These are phyloP conservation scores for Rhagonycha lutea DNA, from an alignment of 2,888 invertebrate species.

Conservation along the genomic window DNA sequence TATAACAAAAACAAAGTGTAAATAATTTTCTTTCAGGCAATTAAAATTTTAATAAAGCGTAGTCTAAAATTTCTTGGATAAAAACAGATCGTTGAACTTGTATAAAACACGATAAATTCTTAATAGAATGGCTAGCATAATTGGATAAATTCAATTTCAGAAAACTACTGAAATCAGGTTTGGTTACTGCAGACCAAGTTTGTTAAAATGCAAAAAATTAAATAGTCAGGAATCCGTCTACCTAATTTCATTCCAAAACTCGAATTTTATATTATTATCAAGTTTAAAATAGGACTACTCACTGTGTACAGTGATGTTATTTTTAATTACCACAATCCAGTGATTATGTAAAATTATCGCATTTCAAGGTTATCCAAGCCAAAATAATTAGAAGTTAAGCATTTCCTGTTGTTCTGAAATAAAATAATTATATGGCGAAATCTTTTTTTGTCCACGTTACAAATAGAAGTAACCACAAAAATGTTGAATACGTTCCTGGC, in stretches of 20 bases:
- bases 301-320: not conserved
- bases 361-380: constrained; percentile 17
- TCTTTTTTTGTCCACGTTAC: not conserved
- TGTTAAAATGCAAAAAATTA: constrained; percentile 1
- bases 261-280: not conserved
- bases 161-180: not conserved
- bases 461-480: constrained; percentile 3
- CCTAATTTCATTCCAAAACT: not conserved
- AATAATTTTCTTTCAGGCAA: not conserved
- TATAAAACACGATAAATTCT: not conserved
- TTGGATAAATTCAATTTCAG: not conserved
- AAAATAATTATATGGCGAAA: not conserved
- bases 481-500: constrained; percentile 25
- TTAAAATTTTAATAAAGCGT: not conserved
- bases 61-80: not conserved
- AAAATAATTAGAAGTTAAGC: constrained; percentile 10
- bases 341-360: not conserved
- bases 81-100: not conserved
- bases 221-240: not conserved
- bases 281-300: not conserved
- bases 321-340: not conserved
- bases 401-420: constrained; percentile 15
- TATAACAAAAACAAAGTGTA: not conserved
- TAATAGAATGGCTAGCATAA: not conserved
- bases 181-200: not conserved